Conservation (phyloP, 2,888 invertebrate species). For the Conomelus anceps region DNA sequence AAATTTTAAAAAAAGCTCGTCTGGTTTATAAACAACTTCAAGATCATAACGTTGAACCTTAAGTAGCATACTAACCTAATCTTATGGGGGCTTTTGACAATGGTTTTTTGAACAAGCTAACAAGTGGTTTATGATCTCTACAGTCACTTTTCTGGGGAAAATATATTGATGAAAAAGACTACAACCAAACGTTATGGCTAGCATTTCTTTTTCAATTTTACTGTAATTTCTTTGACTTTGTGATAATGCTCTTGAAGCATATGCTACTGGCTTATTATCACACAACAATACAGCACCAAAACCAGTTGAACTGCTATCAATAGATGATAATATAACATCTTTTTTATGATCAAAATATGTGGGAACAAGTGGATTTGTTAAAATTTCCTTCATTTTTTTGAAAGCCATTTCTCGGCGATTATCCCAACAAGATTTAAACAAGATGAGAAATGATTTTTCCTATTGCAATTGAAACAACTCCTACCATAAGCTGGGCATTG, state of each 20-base stretch:
- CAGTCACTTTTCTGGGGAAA: conserved; percentile 33
- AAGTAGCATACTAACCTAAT: conserved; percentile 23
- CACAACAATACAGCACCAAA: conserved; percentile 38
- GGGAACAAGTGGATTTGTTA: conserved; percentile 30
- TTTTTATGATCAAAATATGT: conserved; percentile 35
- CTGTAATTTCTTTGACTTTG: conserved; percentile 35
- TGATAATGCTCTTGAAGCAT: conserved; percentile 38
- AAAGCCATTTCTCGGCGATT: conserved; percentile 32
- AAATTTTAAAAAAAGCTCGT: conserved; percentile 23
- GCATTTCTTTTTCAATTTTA: conserved; percentile 39
- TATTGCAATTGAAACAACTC: neutral
- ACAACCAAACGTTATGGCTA: conserved; percentile 37
- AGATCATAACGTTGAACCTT: conserved; percentile 19
- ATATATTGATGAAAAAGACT: conserved; percentile 39
- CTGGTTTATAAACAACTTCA: conserved; percentile 15
- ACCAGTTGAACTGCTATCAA: conserved; percentile 35
- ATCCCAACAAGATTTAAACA: conserved; percentile 34
- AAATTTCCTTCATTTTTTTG: conserved; percentile 28
- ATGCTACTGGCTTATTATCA: conserved; percentile 38
- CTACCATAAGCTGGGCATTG: neutral
- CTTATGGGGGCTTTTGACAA: conserved; percentile 23
- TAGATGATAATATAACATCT: conserved; percentile 32
- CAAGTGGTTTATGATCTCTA: conserved; percentile 39
- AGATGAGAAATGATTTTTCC: neutral
- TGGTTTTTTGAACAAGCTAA: conserved; percentile 32